phyloP scores from a whole-genome alignment of 2,797 vertebrate genomes.

The Phalloptychus januarius region DNA sequence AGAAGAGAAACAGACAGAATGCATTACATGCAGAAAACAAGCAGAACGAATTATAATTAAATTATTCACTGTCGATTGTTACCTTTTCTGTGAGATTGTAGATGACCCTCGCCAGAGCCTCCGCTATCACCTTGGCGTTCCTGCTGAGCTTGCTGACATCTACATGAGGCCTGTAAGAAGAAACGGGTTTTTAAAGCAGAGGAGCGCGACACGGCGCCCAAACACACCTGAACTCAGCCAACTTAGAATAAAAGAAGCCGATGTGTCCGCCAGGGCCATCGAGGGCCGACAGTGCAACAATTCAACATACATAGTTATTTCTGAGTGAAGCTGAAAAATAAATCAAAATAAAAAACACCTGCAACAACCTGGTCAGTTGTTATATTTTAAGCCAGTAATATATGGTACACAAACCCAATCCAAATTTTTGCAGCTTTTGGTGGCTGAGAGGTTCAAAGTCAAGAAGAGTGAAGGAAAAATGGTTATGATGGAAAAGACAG shows the following conservation, averaged over 20 bases:
- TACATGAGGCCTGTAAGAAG: constrained; percentile 85
- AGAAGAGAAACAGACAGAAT: background rate
- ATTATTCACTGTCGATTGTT: constrained; percentile 1
- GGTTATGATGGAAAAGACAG: background rate
- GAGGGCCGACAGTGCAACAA: background rate
- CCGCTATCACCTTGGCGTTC: constrained; percentile 92
- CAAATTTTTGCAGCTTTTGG: background rate
- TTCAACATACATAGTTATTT: background rate
- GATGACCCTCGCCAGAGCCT: constrained; percentile 92
- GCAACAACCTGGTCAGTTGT: background rate
- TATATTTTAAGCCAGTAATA: background rate
- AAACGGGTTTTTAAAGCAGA: constrained; percentile 17
- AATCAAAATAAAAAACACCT: background rate
- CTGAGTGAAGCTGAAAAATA: background rate
- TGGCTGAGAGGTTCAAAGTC: background rate
- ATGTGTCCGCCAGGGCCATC: background rate
- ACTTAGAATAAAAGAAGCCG: background rate
- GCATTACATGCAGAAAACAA: background rate
- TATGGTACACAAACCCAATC: background rate
- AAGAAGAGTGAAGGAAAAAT: background rate
- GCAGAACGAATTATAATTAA: background rate
- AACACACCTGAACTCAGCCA: background rate
- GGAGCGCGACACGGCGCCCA: background rate
- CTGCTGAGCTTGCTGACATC: constrained; percentile 88
- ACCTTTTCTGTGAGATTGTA: constrained; percentile 99